Evolutionary conservation across 2,888 invertebrate genomes (phyloP).

Genomic region (Thecophora atra): DNA sequence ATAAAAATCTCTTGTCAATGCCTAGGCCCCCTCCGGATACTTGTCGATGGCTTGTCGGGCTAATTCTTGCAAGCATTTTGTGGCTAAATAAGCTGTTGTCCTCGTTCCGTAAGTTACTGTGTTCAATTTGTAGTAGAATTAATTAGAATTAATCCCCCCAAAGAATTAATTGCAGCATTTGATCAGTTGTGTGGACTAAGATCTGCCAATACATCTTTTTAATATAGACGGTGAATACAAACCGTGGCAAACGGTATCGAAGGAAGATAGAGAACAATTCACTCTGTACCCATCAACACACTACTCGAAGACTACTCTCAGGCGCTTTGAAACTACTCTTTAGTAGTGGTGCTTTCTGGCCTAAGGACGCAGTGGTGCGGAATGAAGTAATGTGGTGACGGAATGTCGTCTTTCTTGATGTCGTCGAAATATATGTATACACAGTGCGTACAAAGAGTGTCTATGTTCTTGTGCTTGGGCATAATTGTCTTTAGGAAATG

Average conservation of each 20-base stretch:
- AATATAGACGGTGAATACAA: conserved; percentile 1
- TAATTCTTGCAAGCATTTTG: conserved; percentile 18
- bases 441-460: no score
- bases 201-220: conserved; percentile 8
- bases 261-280: conserved; percentile 16
- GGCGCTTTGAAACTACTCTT: no score
- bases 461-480: no score
- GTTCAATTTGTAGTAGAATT: no score
- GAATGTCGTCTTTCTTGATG: neutral
- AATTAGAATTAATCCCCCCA: no score
- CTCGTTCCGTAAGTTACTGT: conserved; percentile 8
- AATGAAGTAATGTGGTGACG: conserved; percentile 2
- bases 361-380: conserved; percentile 6
- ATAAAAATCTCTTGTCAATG: conserved; percentile 29
- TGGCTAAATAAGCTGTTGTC: conserved; percentile 22
- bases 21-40: conserved; percentile 15
- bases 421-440: no score
- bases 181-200: neutral
- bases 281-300: conserved; percentile 1
- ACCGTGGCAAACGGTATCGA: neutral
- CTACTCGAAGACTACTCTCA: conserved; percentile 3
- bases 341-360: neutral
- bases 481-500: no score
- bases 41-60: neutral
- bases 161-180: neutral